These are phyloP conservation scores for Brachionichthys hirsutus DNA, from an alignment of 2,113 vertebrate species.

Conservation along the genomic window DNA sequence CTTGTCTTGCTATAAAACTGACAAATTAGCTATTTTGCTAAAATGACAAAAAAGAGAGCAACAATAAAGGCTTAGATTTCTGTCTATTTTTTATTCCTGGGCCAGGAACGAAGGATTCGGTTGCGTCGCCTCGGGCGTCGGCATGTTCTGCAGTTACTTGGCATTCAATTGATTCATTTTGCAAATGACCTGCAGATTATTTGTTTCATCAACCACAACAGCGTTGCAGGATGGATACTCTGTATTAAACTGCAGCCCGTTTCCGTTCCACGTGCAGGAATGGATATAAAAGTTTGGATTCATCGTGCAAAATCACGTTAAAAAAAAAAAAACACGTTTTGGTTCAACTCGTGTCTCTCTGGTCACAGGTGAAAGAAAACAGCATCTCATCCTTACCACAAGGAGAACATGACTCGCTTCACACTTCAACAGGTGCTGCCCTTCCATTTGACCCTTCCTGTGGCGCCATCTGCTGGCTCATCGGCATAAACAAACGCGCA, in stretches of 20 bases:
- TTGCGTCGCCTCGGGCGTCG: background rate
- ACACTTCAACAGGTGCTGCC: background rate
- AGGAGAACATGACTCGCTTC: constrained; percentile 14
- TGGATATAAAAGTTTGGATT: too few species aligned
- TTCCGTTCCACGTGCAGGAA: too few species aligned
- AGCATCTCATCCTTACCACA: constrained; percentile 12
- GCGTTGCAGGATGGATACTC: too few species aligned
- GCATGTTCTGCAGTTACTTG: too few species aligned
- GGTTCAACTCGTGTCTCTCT: constrained; percentile 10
- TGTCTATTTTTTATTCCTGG: too few species aligned
- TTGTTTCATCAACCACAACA: too few species aligned
- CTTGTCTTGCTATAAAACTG: background rate
- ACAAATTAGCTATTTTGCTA: background rate
- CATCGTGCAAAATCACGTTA: too few species aligned
- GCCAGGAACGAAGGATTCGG: background rate
- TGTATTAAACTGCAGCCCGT: too few species aligned
- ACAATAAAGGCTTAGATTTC: too few species aligned
- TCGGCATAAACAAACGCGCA: constrained; percentile 11
- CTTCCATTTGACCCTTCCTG: constrained; percentile 39
- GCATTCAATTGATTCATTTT: too few species aligned
- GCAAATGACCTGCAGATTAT: too few species aligned
- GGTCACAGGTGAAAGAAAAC: constrained; percentile 9
- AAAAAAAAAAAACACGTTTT: background rate
- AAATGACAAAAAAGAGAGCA: background rate
- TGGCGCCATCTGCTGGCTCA: constrained; percentile 72